phyloP scores from a whole-genome alignment of 2,888 invertebrate species.

The Drosophila nr. perissopoda region DNA sequence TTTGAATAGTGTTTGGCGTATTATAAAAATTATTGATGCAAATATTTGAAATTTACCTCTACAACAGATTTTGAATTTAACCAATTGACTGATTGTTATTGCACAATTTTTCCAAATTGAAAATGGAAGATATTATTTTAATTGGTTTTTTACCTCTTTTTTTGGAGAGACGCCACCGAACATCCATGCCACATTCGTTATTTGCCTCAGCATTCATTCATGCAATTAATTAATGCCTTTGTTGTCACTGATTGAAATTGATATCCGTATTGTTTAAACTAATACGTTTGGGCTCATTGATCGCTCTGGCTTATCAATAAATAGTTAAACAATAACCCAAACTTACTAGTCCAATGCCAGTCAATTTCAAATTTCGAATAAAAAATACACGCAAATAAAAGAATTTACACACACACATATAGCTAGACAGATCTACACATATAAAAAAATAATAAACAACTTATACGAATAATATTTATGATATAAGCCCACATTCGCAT shows the following conservation, averaged over 20 bases:
- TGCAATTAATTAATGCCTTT: constrained; percentile 41
- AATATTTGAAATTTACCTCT: not conserved
- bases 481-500: constrained; percentile 32
- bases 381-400: constrained; percentile 1
- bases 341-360: constrained; percentile 13
- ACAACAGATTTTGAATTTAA: not conserved
- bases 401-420: constrained; percentile 13
- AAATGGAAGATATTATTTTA: not conserved
- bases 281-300: constrained; percentile 50
- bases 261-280: constrained; percentile 41
- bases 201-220: constrained; percentile 21
- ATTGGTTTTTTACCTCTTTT: not conserved
- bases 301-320: constrained; percentile 46
- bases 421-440: not conserved
- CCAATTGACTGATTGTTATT: not conserved
- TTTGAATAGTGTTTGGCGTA: not conserved
- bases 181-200: constrained; percentile 4
- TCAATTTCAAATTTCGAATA: constrained; percentile 34
- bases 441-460: constrained; percentile 12
- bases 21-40: not conserved
- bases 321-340: constrained; percentile 42
- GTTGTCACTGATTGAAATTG: constrained; percentile 46
- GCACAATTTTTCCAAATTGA: not conserved
- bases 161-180: not conserved
- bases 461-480: constrained; percentile 31